Evolutionary conservation across 2,797 vertebrate species (phyloP), one percentile per base, ranked within the genome.

Genomic region (Scolopax rusticola): DNA sequence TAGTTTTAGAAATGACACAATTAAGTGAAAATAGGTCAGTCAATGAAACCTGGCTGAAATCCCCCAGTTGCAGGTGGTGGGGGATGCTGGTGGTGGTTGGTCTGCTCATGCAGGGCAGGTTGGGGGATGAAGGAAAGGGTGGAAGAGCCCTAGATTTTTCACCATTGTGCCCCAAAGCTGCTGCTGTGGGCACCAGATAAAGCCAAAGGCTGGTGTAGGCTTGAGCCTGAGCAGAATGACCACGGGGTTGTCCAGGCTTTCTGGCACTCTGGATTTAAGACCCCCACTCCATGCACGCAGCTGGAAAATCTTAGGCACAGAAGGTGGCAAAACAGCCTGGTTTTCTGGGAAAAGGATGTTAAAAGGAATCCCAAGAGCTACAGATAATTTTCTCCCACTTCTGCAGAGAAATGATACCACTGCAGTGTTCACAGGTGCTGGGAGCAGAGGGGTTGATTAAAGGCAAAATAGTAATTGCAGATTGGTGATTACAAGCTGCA

Each of bases 281-380:
- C 11, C 41, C 16, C 5, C 15, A 6, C 51, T 59, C 0, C 0
- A 8, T 16, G 41, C 20, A 11, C 43, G 53, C 16, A 81, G 25
- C 17, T 73, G 21, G 25, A 64, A 20, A 56, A 17, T 41, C 56
- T 40, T 5, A 14, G 57, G 15, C 78, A n/a, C 0, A 61, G 45
- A 28, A 73, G 74, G 48, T 21, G n/a, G 38, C 4, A 57, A 84
- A 89, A 0, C 7, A 71, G 28, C 8, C 32, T 28, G 3, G 27
- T 50, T 86, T 65, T 33, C 15, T 57, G 41, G 12, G 41, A 40
- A 88, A 80, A 15, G 5, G 15, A 40, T 17, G 4, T 6, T 45
- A 56, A 73, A 82, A 68, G 27, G 12, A 79, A 57, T 69, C 2
- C 9, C 32, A 36, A 11, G 67, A 23, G 7, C 12, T 38, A 8